Evolutionary conservation across 2,888 invertebrate species (phyloP), one percentile per base, ranked within the genome.

Genomic region (Coelogynopora nodosa): DNA sequence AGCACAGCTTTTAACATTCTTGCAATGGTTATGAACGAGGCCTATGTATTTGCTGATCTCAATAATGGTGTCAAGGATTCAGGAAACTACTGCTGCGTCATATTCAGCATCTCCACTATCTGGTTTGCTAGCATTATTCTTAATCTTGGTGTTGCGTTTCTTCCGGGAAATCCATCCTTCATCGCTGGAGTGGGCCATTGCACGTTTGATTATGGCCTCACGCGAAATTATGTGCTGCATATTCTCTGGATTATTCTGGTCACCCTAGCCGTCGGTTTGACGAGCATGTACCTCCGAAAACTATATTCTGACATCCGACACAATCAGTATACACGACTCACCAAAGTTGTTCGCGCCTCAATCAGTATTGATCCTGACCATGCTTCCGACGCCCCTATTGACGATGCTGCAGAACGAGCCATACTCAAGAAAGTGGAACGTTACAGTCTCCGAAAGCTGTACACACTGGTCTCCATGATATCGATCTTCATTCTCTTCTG

Each of bases 81-180:
- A 5, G 89, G 89, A 18, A 91, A 91, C 88, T 89, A 89, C 84
- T 91, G 90, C 87, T 96, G 96, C 92, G 95, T 96, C 88, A 93
- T 96, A 84, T 96, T 96, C 92, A 96, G 96, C 88, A 94, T 96
- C 85, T 95, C 95, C 92, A 96, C 96, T 94, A 96, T 96, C 91
- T 96, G 96, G 96, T 96, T 96, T 93, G 95, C 96, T 86, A 95
- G 95, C 88, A 95, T 96, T 91, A 95, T 96, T 85, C 95, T 96
- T 91, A 96, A 96, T 93, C 94, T 96, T 89, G 96, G 96, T 30
- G 91, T 91, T 28, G 91, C 91, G 0, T 91, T 92, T 86, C 90
- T 92, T 82, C 91, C 91, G 2, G 90, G 90, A 0, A 91, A 90
- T 84, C 90, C 91, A n/a, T 67, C 82, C 67, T 85, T 31, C 28